Conservation (phyloP, 2,797 vertebrate species). For the Amphiprion clarkii region DNA sequence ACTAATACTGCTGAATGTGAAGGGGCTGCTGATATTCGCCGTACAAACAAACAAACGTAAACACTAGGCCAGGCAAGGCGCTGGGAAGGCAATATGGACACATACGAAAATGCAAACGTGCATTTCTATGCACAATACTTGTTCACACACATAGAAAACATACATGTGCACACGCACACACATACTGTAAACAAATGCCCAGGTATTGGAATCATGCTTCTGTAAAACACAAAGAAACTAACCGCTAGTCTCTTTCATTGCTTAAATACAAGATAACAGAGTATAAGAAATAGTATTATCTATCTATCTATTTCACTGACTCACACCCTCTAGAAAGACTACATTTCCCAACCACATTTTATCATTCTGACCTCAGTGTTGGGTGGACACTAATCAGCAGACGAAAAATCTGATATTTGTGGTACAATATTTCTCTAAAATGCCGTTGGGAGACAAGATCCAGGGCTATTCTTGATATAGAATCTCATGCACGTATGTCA, state of each 20-base stretch:
- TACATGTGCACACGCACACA: conserved; percentile 13
- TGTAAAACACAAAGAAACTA: conserved; percentile 60
- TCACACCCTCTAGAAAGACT: conserved; percentile 46
- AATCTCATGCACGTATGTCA: conserved; percentile 77
- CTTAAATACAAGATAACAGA: conserved; percentile 68
- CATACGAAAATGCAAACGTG: conserved; percentile 25
- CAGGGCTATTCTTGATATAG: conserved; percentile 57
- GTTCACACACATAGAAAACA: conserved; percentile 42
- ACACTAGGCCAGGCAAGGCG: conserved; percentile 50
- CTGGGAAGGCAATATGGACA: conserved; percentile 44
- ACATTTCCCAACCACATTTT: conserved; percentile 62
- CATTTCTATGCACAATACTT: conserved; percentile 30
- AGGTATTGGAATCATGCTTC: conserved; percentile 76
- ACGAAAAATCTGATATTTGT: conserved; percentile 34
- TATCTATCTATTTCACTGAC: conserved; percentile 46
- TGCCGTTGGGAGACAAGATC: conserved; percentile 58
- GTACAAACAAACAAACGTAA: conserved; percentile 45
- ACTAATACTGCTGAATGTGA: conserved; percentile 40
- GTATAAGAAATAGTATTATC: conserved; percentile 56
- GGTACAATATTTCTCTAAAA: conserved; percentile 54
- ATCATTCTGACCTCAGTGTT: conserved; percentile 13
- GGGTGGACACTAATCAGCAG: conserved; percentile 20
- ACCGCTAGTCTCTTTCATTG: conserved; percentile 58
- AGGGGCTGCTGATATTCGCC: conserved; percentile 22
- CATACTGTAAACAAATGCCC: conserved; percentile 68